Evolutionary conservation across 2,888 invertebrate genomes (phyloP).

Genomic region (Habroteleia sp.): DNA sequence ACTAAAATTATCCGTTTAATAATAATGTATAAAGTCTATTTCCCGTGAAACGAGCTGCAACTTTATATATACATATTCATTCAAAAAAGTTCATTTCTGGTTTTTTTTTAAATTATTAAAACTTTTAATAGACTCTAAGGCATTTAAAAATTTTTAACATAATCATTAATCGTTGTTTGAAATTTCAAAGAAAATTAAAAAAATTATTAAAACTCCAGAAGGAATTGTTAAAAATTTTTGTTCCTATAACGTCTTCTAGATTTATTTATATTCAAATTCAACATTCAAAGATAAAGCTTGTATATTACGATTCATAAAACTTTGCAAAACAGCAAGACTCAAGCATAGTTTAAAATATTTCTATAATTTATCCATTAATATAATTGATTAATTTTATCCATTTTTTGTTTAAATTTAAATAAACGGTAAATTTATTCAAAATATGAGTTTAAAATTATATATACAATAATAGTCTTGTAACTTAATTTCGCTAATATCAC

Average conservation of each 20-base stretch:
- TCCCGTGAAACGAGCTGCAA: constrained; percentile 5
- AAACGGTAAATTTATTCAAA: too few relatives aligned
- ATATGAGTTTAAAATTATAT: too few relatives aligned
- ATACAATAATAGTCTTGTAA: too few relatives aligned
- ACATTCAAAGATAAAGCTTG: not conserved
- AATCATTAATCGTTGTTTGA: constrained; percentile 7
- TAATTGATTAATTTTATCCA: too few relatives aligned
- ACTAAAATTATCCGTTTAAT: constrained; percentile 35
- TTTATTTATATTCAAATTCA: not conserved
- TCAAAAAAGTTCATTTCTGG: too few relatives aligned
- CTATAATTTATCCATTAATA: too few relatives aligned
- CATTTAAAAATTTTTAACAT: constrained; percentile 6
- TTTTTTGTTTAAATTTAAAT: too few relatives aligned
- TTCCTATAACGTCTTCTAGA: not conserved
- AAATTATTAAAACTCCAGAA: constrained; percentile 3
- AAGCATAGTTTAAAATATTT: too few relatives aligned
- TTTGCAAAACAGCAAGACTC: too few relatives aligned
- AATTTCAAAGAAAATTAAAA: too few relatives aligned
- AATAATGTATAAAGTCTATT: constrained; percentile 18
- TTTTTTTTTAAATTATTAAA: not conserved
- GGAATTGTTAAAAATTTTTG: constrained; percentile 16
- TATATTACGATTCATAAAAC: not conserved
- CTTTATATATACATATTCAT: not conserved
- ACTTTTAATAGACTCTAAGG: constrained; percentile 1
- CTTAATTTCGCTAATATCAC: too few relatives aligned